A percentile compares a stretch with the other conserved stretches of the same genome.
phyloP scores from a whole-genome alignment of 2,888 invertebrate species.

The Watsonalla binaria region DNA sequence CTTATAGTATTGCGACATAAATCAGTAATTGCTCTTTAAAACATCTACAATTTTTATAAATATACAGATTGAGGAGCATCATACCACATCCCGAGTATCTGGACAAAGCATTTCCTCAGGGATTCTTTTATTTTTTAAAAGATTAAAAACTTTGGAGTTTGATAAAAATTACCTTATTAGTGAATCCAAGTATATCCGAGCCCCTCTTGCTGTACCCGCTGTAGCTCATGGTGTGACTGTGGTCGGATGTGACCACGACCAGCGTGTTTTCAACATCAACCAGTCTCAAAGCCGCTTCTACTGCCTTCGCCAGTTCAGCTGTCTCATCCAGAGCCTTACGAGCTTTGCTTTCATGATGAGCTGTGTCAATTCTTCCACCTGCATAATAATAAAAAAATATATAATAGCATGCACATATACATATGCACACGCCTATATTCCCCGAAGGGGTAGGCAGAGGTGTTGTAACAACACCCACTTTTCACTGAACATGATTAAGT shows the following conservation, averaged over 20 bases:
- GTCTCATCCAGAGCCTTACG: slow-evolving; percentile 87
- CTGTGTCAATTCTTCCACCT: slow-evolving; percentile 84
- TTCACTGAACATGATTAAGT: too few species aligned
- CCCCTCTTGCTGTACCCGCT: slow-evolving; percentile 84
- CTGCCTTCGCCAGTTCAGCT: slow-evolving; percentile 86
- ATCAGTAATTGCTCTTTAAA: too few species aligned
- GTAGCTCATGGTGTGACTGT: slow-evolving; percentile 86
- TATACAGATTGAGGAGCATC: too few species aligned
- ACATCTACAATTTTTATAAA: too few species aligned
- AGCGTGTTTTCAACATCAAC: slow-evolving; percentile 84
- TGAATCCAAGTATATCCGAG: slow-evolving; percentile 62
- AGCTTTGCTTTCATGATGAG: slow-evolving; percentile 84
- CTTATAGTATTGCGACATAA: too few species aligned
- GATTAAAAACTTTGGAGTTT: too few species aligned
- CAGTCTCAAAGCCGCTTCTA: slow-evolving; percentile 79
- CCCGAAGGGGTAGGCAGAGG: too few species aligned
- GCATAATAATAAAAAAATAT: background rate
- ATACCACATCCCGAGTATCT: too few species aligned
- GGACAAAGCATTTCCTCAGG: too few species aligned
- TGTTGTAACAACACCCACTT: too few species aligned
- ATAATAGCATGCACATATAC: background rate
- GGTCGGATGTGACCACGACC: slow-evolving; percentile 89
- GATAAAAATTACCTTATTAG: slow-evolving; percentile 40
- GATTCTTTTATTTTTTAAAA: too few species aligned
- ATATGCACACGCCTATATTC: too few species aligned